Evolutionary conservation across 2,113 vertebrate species (phyloP).

Genomic region (Apodemus sylvaticus): DNA sequence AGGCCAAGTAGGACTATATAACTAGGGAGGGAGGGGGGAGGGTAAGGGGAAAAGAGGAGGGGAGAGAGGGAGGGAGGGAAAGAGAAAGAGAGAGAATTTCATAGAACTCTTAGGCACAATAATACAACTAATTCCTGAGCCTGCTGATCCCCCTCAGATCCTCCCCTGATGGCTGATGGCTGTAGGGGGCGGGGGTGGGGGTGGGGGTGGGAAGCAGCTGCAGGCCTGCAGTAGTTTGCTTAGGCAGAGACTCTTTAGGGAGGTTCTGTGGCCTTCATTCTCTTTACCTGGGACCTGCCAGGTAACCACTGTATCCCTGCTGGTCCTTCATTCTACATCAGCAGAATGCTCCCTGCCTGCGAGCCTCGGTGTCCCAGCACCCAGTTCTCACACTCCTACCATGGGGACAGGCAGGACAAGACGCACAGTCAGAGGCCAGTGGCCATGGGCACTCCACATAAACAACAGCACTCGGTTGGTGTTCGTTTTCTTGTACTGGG

Average conservation of each 20-base stretch:
- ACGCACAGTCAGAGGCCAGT: too few relatives aligned
- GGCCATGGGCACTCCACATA: accelerated
- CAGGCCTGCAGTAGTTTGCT: not conserved
- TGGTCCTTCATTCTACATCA: not conserved
- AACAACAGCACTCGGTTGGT: not conserved
- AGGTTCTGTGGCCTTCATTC: slow-evolving; percentile 13
- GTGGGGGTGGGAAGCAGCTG: not conserved
- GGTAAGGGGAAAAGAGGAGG: too few relatives aligned
- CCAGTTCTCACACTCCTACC: accelerated
- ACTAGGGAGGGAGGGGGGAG: not conserved
- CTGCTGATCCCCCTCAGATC: not conserved
- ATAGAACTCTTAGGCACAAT: not conserved
- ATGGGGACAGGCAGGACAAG: not conserved
- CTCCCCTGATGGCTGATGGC: too few relatives aligned
- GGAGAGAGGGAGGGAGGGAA: too few relatives aligned
- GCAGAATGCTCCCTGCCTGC: not conserved
- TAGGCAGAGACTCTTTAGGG: not conserved
- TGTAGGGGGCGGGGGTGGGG: too few relatives aligned
- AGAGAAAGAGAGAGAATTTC: not conserved
- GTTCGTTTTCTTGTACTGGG: not conserved
- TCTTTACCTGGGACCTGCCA: not conserved
- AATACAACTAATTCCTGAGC: slow-evolving; percentile 8
- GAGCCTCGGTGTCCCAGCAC: not conserved
- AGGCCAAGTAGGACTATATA: not conserved
- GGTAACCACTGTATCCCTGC: too few relatives aligned